Evolutionary conservation across 2,113 vertebrate genomes (phyloP).

Genomic region (Istiophorus platypterus): DNA sequence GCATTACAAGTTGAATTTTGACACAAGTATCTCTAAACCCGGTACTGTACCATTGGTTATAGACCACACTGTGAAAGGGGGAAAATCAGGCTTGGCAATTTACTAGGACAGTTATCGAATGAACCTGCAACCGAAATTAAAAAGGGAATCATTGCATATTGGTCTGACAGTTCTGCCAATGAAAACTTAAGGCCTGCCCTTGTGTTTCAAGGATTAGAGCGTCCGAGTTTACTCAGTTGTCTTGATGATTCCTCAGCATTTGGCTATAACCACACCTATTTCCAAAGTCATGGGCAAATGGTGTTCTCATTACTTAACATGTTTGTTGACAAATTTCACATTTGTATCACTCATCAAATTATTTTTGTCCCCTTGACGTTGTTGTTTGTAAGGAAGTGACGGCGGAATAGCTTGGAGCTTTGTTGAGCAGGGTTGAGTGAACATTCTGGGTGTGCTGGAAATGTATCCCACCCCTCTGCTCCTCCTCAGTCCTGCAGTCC

Average conservation of each 20-base stretch:
- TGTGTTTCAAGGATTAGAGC: conserved; percentile 39
- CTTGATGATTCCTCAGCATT: conserved; percentile 24
- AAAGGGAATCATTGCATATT: not conserved
- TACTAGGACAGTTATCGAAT: not conserved
- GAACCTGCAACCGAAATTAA: not conserved
- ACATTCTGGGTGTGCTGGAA: conserved; percentile 65
- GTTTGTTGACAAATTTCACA: conserved; percentile 67
- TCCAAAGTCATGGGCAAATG: conserved; percentile 47
- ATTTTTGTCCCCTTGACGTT: conserved; percentile 62
- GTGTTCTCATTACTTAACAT: conserved; percentile 50
- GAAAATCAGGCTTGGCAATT: not conserved
- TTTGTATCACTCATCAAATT: conserved; percentile 67
- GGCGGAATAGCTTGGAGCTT: conserved; percentile 39
- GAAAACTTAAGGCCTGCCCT: not conserved
- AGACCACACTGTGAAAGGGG: not conserved
- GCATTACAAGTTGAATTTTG: not conserved
- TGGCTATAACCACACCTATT: conserved; percentile 25
- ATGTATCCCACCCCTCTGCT: conserved; percentile 50
- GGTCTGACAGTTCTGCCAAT: conserved; percentile 13
- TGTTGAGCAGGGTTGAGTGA: conserved; percentile 44
- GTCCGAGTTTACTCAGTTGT: conserved; percentile 13
- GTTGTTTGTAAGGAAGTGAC: conserved; percentile 62
- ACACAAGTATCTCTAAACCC: not conserved
- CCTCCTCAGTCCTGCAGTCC: conserved; percentile 59
- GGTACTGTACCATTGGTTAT: not conserved